Evolutionary conservation across 2,113 vertebrate genomes (phyloP), one percentile per base, ranked within the genome.

Genomic region (Ceyx melanurus): DNA sequence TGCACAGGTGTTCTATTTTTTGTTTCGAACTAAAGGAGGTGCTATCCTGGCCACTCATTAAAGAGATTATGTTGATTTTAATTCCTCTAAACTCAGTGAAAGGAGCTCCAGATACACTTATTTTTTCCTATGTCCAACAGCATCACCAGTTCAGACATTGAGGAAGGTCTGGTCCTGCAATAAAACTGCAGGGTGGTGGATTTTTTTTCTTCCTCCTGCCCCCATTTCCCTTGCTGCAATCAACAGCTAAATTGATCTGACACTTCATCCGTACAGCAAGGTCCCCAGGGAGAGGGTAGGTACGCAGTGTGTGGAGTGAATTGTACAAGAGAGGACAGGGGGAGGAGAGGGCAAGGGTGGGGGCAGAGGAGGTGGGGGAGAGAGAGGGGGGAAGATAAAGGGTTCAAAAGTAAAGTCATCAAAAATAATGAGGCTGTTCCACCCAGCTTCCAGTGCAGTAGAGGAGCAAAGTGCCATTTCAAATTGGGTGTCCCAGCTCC

Each of bases 371-470:
- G 46, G 19, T 21, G 46, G 46, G 21, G 46, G 46, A 37, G 37
- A 37, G 37, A 37, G 46, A 22, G 46, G 46, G 18, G 21, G 21
- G 46, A 22, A 86, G 70, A 82, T 51, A 87, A 37, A 31, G 86
- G 83, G 94, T 97, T 97, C 96, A 96, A 95, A 98, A 97, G 93
- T 94, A 90, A 96, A 97, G 95, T 95, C 96, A 91, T 97, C 85
- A 94, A 95, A 96, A 97, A 97, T 98, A 97, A 97, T 96, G 93
- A 97, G 96, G 81, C 95, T 94, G 93, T 94, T 97, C 96, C 86
- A 13, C 97, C 97, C 95, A 95, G 95, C 95, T 97, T 92, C 85
- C 85, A 60, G 86, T 79, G 94, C 83, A 90, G 95, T 95, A 74
- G 81, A 95, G 90, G 82, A 97, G 95, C 83, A 77, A 87, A 95